Evolutionary conservation across 2,797 vertebrate genomes (phyloP), one percentile per base, ranked within the genome.

Genomic region (Schizopygopsis malacanthus): DNA sequence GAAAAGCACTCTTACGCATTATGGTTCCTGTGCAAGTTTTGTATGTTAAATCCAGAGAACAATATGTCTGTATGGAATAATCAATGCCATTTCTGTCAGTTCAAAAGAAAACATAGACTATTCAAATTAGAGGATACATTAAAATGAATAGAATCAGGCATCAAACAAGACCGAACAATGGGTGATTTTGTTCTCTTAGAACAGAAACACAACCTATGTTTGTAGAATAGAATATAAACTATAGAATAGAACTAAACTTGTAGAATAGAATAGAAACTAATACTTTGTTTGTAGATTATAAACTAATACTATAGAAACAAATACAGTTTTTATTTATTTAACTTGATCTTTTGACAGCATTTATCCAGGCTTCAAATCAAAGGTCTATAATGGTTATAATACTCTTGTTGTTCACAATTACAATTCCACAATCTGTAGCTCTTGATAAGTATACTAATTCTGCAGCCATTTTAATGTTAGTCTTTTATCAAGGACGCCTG

Each of bases 401-500:
- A 72, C 43, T 67, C 43, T 7, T 65, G 67, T 76, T 81, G 71
- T 25, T 41, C 70, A 85, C 70, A 88, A 54, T 82, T 77, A 81
- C 59, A 87, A 43, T 78, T 52, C 33, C 28, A 33, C 33, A 37
- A 39, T 52, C n/a, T 33, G 11, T 52, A 82, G 41, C 56, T 81
- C 81, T 45, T 77, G 79, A 52, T 67, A 83, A 84, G 79, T 72
- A 22, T 45, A 77, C 80, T 70, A 76, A 69, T 79, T 86, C n/a
- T 41, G 16, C 43, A 54, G 63, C 43, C 20, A 72, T 65, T 72
- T 16, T 59, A 70, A 82, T 71, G 39, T 18, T 41, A 3, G 45
- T 72, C 72, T 52, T 73, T 83, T 84, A 84, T 85, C 84, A 65
- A 82, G 63, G 25, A 25, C 11, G 47, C 16, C 85, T 83, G 75